Conservation (phyloP, 2,113 vertebrate genomes). For the Myrmecobius fasciatus region DNA sequence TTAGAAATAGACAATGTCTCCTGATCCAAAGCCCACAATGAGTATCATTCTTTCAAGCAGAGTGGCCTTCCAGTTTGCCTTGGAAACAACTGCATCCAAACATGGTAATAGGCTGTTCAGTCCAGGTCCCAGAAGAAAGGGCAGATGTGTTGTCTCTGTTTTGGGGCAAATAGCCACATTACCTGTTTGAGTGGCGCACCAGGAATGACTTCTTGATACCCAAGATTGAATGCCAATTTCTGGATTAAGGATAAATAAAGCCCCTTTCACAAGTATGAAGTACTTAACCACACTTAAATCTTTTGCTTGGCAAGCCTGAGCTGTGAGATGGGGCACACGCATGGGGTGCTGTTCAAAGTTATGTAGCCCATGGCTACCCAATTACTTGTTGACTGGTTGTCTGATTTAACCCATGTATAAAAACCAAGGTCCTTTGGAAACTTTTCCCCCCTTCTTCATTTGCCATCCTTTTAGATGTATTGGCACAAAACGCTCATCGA, state of each 20-base stretch:
- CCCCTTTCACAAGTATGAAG: slow-evolving; percentile 25
- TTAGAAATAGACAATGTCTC: slow-evolving; percentile 33
- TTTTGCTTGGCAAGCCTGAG: slow-evolving; percentile 23
- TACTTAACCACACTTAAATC: slow-evolving; percentile 56
- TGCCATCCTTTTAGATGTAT: slow-evolving; percentile 58
- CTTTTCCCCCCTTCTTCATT: slow-evolving; percentile 8
- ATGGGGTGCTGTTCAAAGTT: slow-evolving; percentile 57
- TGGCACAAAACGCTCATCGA: slow-evolving; percentile 33
- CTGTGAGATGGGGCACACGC: background rate
- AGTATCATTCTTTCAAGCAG: slow-evolving; percentile 18
- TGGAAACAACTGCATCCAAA: slow-evolving; percentile 45
- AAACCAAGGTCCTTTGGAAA: background rate
- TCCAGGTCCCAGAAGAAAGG: slow-evolving; percentile 5
- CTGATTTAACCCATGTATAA: slow-evolving; percentile 47
- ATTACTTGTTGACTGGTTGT: slow-evolving; percentile 57
- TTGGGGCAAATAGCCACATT: slow-evolving; percentile 19
- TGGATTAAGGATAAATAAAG: slow-evolving; percentile 56
- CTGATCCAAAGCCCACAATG: background rate
- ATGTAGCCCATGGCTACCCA: background rate
- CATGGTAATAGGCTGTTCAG: background rate
- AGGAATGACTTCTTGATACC: background rate
- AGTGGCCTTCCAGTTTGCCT: slow-evolving; percentile 11
- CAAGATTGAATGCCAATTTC: slow-evolving; percentile 38
- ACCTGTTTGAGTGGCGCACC: slow-evolving; percentile 1
- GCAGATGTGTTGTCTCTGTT: slow-evolving; percentile 31